These are phyloP conservation scores for Phalacrocorax brasilianus DNA, from an alignment of 2,113 vertebrate species.

Conservation along the genomic window DNA sequence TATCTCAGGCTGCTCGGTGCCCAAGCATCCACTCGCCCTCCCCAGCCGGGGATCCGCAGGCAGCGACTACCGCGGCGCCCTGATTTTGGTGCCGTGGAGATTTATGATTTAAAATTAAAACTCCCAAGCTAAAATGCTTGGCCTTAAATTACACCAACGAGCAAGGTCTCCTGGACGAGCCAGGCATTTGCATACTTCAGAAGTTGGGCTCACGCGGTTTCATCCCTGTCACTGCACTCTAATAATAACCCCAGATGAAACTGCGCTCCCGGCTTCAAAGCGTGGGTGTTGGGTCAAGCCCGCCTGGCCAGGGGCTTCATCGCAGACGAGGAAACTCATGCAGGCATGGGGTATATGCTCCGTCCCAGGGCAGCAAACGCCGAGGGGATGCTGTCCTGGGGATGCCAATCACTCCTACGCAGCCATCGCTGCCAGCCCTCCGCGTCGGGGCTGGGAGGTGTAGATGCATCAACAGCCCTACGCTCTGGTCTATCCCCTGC, in stretches of 20 bases:
- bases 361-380: neutral
- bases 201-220: neutral
- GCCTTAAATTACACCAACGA: neutral
- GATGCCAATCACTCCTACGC: accelerated
- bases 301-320: neutral
- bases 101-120: neutral
- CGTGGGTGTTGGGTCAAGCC: accelerated
- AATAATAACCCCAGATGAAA: neutral
- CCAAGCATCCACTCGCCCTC: accelerated
- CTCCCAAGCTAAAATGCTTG: neutral
- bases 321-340: accelerated
- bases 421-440: neutral
- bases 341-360: neutral
- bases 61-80: accelerated
- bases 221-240: neutral
- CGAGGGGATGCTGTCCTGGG: accelerated
- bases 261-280: neutral
- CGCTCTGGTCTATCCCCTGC: accelerated
- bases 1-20: neutral
- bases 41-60: accelerated
- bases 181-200: neutral
- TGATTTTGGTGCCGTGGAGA: accelerated
- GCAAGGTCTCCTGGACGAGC: neutral
- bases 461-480: accelerated
- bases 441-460: neutral